phyloP scores from a whole-genome alignment of 2,797 vertebrate species.

The Eospalax fontanierii region DNA sequence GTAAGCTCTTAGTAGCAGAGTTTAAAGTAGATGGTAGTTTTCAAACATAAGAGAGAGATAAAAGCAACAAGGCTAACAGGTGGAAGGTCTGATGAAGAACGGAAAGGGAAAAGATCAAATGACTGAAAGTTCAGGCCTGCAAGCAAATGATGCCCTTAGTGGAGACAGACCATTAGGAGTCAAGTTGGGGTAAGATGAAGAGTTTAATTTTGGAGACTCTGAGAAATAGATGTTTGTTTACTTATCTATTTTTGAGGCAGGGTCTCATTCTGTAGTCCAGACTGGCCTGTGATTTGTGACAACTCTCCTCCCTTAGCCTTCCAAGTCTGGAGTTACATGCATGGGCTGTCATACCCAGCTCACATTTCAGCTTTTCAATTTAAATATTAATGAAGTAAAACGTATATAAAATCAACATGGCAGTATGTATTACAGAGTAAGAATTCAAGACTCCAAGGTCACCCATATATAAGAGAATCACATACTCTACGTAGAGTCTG shows the following conservation, averaged over 20 bases:
- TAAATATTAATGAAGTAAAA: not conserved
- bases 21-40: not conserved
- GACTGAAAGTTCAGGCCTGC: not conserved
- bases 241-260: not conserved
- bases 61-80: not conserved
- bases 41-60: not conserved
- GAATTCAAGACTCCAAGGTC: not conserved
- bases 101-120: not conserved
- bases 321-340: not conserved
- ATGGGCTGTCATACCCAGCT: not conserved
- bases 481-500: not conserved
- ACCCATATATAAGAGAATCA: not conserved
- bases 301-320: not conserved
- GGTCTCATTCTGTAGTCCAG: not conserved
- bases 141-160: not conserved
- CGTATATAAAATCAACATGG: not conserved
- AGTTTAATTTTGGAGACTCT: not conserved
- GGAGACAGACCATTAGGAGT: not conserved
- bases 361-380: not conserved
- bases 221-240: not conserved
- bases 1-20: not conserved
- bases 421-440: not conserved
- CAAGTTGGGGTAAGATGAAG: not conserved
- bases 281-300: not conserved
- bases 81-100: no score